Evolutionary conservation across 2,113 vertebrate species (phyloP).

Genomic region (Narcine bancroftii): DNA sequence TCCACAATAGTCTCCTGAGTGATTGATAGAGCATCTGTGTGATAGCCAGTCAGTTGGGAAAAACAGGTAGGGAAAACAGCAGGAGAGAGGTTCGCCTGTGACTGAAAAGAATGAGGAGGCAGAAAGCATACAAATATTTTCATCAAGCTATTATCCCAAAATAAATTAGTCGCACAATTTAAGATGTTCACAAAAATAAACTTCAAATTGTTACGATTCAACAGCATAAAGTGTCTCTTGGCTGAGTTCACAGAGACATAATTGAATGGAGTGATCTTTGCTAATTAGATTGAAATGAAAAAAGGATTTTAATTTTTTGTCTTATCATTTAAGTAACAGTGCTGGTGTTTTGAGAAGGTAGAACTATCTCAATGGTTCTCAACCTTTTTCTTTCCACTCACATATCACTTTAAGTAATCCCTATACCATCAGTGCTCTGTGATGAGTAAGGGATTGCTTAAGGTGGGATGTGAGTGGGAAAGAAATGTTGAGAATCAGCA

Average conservation of each 20-base stretch:
- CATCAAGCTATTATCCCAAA: neutral
- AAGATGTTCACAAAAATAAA: neutral
- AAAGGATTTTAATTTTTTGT: neutral
- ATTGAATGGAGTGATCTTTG: neutral
- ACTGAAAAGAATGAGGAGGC: neutral
- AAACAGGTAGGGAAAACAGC: neutral
- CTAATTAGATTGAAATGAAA: neutral
- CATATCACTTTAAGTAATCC: too few species aligned
- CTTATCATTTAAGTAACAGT: neutral
- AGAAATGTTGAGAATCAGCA: too few species aligned
- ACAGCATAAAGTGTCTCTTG: neutral
- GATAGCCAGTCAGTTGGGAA: neutral
- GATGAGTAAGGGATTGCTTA: too few species aligned
- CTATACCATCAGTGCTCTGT: too few species aligned
- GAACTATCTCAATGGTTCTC: too few species aligned
- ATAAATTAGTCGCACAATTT: neutral
- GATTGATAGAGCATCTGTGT: too few species aligned
- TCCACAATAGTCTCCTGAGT: too few species aligned
- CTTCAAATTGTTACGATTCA: neutral
- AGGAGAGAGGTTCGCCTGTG: neutral
- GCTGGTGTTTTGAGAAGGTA: neutral
- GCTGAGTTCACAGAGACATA: neutral
- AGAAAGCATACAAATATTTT: neutral
- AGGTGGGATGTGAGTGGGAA: too few species aligned
- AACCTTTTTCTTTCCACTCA: too few species aligned